Conservation (phyloP, 2,113 vertebrate genomes). For the Elaphurus davidianus region DNA sequence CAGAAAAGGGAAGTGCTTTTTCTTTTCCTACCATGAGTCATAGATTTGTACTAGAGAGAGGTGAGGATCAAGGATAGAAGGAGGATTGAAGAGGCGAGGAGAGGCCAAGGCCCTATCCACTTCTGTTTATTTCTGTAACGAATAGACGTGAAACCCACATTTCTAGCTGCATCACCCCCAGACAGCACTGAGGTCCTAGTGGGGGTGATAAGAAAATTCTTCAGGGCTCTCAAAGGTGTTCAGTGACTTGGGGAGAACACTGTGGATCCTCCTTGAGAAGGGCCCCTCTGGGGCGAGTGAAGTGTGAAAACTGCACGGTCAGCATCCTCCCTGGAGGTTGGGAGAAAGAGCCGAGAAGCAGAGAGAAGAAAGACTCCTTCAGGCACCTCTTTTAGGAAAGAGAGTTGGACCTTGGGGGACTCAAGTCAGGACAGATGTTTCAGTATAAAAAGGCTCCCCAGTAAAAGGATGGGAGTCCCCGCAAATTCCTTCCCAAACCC, state of each 20-base stretch:
- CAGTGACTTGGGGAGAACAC: background rate
- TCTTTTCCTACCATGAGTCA: background rate
- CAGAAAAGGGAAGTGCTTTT: background rate
- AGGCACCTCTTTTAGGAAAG: constrained; percentile 29
- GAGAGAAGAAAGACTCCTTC: constrained; percentile 18
- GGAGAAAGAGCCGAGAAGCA: background rate
- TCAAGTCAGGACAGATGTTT: constrained; percentile 59
- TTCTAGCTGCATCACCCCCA: background rate
- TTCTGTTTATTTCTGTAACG: background rate
- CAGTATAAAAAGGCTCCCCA: constrained; percentile 58
- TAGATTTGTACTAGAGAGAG: constrained; percentile 5
- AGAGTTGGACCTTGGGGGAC: constrained; percentile 39
- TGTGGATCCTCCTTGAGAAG: background rate
- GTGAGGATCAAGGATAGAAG: background rate
- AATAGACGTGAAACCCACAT: background rate
- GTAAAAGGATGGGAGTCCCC: constrained; percentile 16
- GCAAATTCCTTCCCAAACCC: constrained; percentile 22
- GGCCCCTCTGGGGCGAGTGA: constrained; percentile 47
- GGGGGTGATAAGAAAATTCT: background rate
- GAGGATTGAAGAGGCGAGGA: background rate
- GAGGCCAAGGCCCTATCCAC: background rate
- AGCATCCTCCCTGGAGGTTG: background rate
- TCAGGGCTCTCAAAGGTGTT: background rate
- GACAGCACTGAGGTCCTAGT: background rate
- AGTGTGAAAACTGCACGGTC: background rate